Evolutionary conservation across 2,797 vertebrate genomes (phyloP).

Genomic region (Hoplostethus atlanticus): DNA sequence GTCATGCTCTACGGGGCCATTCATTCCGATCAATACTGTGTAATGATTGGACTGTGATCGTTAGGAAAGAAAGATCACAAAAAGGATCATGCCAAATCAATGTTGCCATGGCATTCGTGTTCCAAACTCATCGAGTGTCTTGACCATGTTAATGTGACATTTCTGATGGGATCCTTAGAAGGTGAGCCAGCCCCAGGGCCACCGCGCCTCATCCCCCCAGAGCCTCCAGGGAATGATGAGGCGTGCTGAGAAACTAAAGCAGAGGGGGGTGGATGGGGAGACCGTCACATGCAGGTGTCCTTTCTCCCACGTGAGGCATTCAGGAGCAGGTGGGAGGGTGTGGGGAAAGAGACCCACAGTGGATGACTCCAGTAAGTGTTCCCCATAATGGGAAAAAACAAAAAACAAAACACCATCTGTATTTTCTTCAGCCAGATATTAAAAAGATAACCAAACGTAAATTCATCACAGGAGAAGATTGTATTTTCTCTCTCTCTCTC

Average conservation of each 20-base stretch:
- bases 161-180: conserved; percentile 35
- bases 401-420: conserved; percentile 16
- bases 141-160: conserved; percentile 74
- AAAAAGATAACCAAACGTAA: conserved; percentile 69
- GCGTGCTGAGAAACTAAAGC: conserved; percentile 61
- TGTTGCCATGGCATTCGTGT: conserved; percentile 64
- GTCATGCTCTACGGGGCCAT: conserved; percentile 9
- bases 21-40: conserved; percentile 20
- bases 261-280: conserved; percentile 15
- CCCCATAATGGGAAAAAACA: conserved; percentile 21
- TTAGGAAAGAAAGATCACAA: conserved; percentile 29
- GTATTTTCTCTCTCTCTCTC: conserved; percentile 63
- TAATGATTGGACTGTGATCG: conserved; percentile 43
- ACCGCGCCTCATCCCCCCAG: conserved; percentile 17
- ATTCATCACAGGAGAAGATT: conserved; percentile 63
- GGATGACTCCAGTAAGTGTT: conserved; percentile 49
- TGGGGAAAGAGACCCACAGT: not conserved
- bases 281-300: conserved; percentile 64
- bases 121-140: conserved; percentile 47
- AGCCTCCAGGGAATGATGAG: conserved; percentile 40
- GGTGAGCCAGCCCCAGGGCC: conserved; percentile 22
- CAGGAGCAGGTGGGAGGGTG: conserved; percentile 22
- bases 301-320: conserved; percentile 54
- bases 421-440: conserved; percentile 72
- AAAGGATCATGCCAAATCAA: conserved; percentile 43